Evolutionary conservation across 2,113 vertebrate genomes (phyloP).

Genomic region (Chionomys nivalis): DNA sequence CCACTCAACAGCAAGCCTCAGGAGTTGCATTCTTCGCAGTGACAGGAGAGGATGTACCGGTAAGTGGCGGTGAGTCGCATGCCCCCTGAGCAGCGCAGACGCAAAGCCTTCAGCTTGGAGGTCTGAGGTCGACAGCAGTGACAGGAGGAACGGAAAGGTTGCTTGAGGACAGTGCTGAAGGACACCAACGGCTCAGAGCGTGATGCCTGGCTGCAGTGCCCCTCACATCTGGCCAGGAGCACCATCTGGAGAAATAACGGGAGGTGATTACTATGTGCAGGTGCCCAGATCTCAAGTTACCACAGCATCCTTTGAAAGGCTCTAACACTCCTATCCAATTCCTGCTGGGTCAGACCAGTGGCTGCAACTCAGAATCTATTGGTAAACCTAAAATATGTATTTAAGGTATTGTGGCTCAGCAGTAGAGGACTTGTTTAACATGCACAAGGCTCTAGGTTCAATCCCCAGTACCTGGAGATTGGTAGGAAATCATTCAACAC

Average conservation of each 20-base stretch:
- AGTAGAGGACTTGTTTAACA: not conserved
- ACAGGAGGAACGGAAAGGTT: slow-evolving; percentile 96
- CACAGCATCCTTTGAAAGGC: slow-evolving; percentile 7
- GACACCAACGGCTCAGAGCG: slow-evolving; percentile 97
- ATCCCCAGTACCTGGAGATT: not conserved
- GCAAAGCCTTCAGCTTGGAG: slow-evolving; percentile 97
- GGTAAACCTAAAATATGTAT: not conserved
- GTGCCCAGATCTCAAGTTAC: not conserved
- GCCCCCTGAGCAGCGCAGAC: slow-evolving; percentile 94
- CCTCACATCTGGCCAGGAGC: slow-evolving; percentile 96
- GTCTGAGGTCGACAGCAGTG: slow-evolving; percentile 97
- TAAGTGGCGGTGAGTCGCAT: slow-evolving; percentile 96
- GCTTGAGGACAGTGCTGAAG: slow-evolving; percentile 96
- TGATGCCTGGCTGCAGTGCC: slow-evolving; percentile 94
- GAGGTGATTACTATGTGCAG: not conserved
- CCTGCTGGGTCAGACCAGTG: not conserved
- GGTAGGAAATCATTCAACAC: not conserved
- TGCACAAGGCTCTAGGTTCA: not conserved
- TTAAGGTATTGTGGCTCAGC: not conserved
- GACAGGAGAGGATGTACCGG: slow-evolving; percentile 98
- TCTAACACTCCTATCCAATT: not conserved
- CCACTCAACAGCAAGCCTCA: slow-evolving; percentile 63
- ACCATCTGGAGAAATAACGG: slow-evolving; percentile 91
- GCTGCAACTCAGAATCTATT: not conserved
- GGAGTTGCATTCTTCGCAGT: slow-evolving; percentile 96